These are phyloP conservation scores for Drosophila prostipennis DNA, from an alignment of 2,888 invertebrate species.

Conservation along the genomic window DNA sequence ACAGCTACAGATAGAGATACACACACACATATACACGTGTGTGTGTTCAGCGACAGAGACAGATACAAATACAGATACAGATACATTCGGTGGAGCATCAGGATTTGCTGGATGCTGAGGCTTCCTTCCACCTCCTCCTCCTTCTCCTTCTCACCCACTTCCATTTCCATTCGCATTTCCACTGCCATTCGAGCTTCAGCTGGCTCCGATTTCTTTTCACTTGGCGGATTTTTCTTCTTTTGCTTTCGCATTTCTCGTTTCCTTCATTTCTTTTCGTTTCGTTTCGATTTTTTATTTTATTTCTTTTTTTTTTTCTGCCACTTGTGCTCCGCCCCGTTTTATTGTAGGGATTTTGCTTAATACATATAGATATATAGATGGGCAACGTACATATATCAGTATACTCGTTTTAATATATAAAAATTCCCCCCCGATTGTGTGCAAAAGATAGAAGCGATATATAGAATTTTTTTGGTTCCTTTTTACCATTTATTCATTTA, in stretches of 20 bases:
- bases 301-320: constrained; percentile 50
- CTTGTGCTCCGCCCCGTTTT: constrained; percentile 81
- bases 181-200: constrained; percentile 45
- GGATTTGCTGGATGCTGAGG: constrained; percentile 70
- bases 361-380: constrained; percentile 44
- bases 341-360: constrained; percentile 77
- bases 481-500: background rate
- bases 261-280: constrained; percentile 68
- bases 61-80: constrained; percentile 40
- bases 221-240: constrained; percentile 79
- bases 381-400: constrained; percentile 36
- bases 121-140: constrained; percentile 8
- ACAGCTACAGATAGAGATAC: constrained; percentile 16
- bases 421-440: constrained; percentile 18
- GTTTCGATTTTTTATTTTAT: constrained; percentile 19
- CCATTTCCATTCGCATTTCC: constrained; percentile 36
- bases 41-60: constrained; percentile 19
- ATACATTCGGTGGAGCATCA: constrained; percentile 68
- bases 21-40: background rate
- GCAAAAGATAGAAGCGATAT: constrained; percentile 39
- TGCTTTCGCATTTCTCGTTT: constrained; percentile 67
- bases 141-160: background rate
- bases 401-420: constrained; percentile 54
- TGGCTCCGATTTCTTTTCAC: constrained; percentile 79
- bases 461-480: constrained; percentile 32